Conservation (phyloP, 2,797 vertebrate genomes). For the Leucoraja ocellata region DNA sequence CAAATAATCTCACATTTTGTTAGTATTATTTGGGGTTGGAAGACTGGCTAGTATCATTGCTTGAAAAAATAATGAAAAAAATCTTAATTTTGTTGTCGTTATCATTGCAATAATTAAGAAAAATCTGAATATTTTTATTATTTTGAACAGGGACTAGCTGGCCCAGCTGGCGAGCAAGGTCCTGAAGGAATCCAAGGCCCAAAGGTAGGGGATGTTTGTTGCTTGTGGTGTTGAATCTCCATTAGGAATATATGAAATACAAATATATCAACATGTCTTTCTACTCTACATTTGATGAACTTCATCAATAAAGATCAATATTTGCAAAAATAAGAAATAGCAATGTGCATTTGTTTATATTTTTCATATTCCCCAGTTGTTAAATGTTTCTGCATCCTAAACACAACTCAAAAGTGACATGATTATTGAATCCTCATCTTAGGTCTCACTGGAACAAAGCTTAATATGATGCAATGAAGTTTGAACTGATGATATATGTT, state of each 20-base stretch:
- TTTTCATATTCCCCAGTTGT: too few species aligned
- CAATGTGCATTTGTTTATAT: too few species aligned
- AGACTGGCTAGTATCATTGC: too few species aligned
- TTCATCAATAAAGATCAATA: background rate
- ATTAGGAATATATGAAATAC: background rate
- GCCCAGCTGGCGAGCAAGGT: constrained; percentile 69
- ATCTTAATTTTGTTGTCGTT: background rate
- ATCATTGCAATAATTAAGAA: background rate
- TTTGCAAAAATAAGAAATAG: background rate
- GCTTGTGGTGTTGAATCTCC: background rate
- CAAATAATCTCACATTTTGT: too few species aligned
- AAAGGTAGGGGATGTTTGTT: constrained; percentile 64
- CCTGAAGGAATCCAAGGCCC: constrained; percentile 66
- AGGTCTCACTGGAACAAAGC: background rate
- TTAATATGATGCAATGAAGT: background rate
- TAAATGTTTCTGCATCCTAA: background rate
- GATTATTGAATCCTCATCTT: background rate
- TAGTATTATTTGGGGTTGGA: too few species aligned
- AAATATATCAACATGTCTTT: background rate
- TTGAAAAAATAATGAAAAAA: background rate
- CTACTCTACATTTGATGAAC: background rate
- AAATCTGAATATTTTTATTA: constrained; percentile 24
- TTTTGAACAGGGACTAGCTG: constrained; percentile 61
- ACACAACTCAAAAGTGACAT: background rate
- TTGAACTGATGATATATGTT: background rate